Evolutionary conservation across 2,888 invertebrate species (phyloP).

Genomic region (Drosophila dives): DNA sequence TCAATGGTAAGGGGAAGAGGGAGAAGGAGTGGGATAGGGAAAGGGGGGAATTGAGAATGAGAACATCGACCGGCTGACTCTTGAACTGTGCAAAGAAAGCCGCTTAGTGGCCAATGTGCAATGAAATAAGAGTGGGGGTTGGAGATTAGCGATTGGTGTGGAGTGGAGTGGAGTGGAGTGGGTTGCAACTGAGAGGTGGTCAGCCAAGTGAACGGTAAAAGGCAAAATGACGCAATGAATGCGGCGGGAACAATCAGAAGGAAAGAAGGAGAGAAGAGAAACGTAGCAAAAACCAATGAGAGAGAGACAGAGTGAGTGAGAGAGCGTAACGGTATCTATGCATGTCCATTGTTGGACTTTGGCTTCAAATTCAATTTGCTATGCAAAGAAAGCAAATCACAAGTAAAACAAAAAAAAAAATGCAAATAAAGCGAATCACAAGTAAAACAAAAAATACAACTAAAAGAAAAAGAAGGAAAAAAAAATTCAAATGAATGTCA

Average conservation of each 20-base stretch:
- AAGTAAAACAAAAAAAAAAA: conserved; percentile 47
- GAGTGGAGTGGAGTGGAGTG: background rate
- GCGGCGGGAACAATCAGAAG: no score
- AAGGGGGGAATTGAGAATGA: background rate
- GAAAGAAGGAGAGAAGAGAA: background rate
- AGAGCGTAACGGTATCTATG: conserved; percentile 9
- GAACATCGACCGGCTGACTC: conserved; percentile 43
- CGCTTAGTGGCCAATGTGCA: conserved; percentile 63
- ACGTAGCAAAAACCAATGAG: background rate
- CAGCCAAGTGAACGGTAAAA: conserved; percentile 35
- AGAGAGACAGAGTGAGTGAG: background rate
- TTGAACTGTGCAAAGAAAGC: conserved; percentile 63
- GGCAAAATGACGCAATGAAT: conserved; percentile 2
- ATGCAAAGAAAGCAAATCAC: conserved; percentile 57
- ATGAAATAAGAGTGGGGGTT: background rate
- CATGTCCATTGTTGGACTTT: conserved; percentile 45
- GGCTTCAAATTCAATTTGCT: conserved; percentile 68
- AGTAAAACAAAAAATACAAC: conserved; percentile 41
- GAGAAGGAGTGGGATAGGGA: background rate
- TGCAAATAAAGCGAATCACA: conserved; percentile 8
- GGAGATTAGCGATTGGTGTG: background rate
- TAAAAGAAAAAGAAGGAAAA: conserved; percentile 3
- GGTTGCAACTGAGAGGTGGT: conserved; percentile 11
- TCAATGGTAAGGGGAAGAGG: background rate
- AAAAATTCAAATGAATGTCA: conserved; percentile 61